Conservation (phyloP, 2,888 invertebrate genomes). For the Drosophila subsilvestris region DNA sequence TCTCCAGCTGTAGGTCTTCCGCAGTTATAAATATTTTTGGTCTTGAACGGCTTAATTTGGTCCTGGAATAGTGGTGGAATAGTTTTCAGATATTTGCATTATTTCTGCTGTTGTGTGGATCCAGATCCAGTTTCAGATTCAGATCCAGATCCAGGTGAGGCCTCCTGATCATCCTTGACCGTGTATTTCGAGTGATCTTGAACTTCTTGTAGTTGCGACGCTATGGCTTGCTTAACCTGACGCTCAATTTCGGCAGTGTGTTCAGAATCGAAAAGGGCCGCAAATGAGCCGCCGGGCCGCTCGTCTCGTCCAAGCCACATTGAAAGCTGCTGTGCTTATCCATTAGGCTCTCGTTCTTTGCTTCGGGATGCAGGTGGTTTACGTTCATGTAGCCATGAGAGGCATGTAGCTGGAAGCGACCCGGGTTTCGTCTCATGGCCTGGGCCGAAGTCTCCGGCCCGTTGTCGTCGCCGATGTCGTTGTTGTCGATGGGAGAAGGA, state of each 20-base stretch:
- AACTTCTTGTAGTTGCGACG: background rate
- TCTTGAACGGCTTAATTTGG: too few relatives aligned
- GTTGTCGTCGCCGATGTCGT: background rate
- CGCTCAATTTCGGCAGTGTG: too few relatives aligned
- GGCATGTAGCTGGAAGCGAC: background rate
- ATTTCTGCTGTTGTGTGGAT: background rate
- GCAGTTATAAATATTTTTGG: too few relatives aligned
- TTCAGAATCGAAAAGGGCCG: background rate
- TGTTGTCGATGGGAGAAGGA: background rate
- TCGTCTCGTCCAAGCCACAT: background rate
- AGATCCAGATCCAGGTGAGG: too few relatives aligned
- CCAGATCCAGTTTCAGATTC: background rate
- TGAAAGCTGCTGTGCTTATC: too few relatives aligned
- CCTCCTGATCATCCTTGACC: background rate
- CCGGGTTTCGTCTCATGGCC: background rate
- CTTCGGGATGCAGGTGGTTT: background rate
- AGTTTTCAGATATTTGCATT: too few relatives aligned
- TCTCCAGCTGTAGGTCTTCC: too few relatives aligned
- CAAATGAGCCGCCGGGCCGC: background rate
- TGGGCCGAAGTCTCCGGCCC: background rate
- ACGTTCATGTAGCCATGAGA: too few relatives aligned
- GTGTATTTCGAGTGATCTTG: background rate
- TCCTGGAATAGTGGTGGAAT: too few relatives aligned
- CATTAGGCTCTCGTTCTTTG: background rate
- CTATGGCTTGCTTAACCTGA: too few relatives aligned